Conservation (phyloP, 2,888 invertebrate species). For the Nomada ferruginata region DNA sequence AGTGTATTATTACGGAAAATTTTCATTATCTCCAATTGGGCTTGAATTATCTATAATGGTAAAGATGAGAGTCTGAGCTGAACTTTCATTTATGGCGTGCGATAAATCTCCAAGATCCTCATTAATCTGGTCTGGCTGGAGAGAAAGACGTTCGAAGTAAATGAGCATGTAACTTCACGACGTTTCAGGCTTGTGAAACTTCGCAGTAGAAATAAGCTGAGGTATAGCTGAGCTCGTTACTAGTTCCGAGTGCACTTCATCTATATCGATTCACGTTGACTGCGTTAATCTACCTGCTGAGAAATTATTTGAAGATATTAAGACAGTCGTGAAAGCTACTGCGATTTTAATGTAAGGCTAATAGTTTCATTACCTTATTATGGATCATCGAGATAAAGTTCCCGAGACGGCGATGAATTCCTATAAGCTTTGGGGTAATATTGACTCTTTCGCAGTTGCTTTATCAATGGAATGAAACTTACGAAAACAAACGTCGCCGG, state of each 20-base stretch:
- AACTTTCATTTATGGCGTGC: constrained; percentile 22
- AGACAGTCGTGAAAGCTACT: no score
- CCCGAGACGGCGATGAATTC: no score
- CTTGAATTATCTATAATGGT: neutral
- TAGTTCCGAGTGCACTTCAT: neutral
- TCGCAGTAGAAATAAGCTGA: neutral
- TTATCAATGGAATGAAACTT: neutral
- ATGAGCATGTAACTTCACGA: neutral
- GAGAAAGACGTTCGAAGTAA: constrained; percentile 4
- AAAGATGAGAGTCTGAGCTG: constrained; percentile 1
- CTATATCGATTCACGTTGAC: neutral
- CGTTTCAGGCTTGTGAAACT: neutral
- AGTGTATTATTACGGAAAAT: neutral
- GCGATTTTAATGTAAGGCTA: no score
- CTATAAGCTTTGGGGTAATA: no score
- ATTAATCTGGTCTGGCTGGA: constrained; percentile 11
- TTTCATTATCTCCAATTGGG: neutral
- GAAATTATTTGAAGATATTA: no score
- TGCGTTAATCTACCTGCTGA: no score
- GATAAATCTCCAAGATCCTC: constrained; percentile 18
- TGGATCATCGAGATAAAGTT: no score
- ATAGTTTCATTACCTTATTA: no score
- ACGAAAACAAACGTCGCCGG: neutral
- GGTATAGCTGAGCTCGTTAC: neutral
- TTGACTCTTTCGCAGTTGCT: neutral